Evolutionary conservation across 2,797 vertebrate genomes (phyloP).

Genomic region (Poeciliopsis turneri): DNA sequence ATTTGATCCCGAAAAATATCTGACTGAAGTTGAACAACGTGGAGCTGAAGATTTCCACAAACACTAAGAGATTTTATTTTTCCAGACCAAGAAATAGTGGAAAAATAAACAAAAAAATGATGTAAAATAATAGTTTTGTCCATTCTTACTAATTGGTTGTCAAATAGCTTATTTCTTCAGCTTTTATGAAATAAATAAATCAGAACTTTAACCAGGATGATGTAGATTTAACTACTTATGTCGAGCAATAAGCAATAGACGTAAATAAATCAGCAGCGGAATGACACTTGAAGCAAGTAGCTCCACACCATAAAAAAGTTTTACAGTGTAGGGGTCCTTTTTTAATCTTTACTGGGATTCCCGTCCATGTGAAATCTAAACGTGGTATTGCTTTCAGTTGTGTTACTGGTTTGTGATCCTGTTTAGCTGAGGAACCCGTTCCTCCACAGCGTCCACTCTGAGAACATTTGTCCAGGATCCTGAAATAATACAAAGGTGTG

Average conservation of each 20-base stretch:
- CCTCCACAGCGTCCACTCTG: conserved; percentile 9
- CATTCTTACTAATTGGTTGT: neutral
- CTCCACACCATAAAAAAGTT: neutral
- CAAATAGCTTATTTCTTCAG: neutral
- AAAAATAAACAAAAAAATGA: neutral
- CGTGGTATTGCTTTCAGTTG: neutral
- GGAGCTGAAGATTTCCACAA: neutral
- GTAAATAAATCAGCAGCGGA: neutral
- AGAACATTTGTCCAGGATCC: conserved; percentile 45
- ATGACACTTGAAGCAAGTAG: neutral
- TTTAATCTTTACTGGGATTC: neutral
- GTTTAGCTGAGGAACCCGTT: neutral
- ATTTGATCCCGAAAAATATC: neutral
- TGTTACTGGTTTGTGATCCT: neutral
- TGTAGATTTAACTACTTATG: neutral
- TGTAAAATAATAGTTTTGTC: too few species aligned
- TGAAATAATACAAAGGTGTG: conserved; percentile 68
- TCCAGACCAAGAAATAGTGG: neutral
- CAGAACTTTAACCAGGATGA: neutral
- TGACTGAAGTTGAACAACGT: neutral
- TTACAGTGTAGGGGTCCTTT: neutral
- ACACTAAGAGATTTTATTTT: neutral
- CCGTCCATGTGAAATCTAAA: neutral
- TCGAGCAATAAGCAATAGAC: neutral
- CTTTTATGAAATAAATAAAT: neutral